phyloP scores from a whole-genome alignment of 2,888 invertebrate species.

The Dascillus cervinus region DNA sequence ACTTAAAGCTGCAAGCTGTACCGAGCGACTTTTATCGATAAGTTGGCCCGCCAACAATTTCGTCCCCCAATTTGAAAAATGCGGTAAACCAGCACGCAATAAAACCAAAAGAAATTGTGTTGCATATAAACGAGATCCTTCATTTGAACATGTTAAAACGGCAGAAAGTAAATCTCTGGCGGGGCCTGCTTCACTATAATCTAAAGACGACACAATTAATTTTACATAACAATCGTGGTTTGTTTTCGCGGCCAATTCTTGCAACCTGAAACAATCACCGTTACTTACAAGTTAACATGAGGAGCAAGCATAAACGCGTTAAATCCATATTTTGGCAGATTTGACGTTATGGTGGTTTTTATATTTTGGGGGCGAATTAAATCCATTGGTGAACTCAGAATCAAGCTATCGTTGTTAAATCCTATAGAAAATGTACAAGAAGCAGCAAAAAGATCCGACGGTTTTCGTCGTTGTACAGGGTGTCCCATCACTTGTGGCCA shows the following conservation, averaged over 20 bases:
- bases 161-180: constrained; percentile 55
- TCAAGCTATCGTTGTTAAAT: too few species aligned
- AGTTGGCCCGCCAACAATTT: constrained; percentile 78
- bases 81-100: constrained; percentile 64
- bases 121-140: constrained; percentile 70
- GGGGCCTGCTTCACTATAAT: constrained; percentile 71
- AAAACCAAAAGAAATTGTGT: constrained; percentile 87
- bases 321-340: too few species aligned
- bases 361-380: too few species aligned
- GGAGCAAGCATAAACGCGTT: too few species aligned
- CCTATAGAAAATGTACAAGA: too few species aligned
- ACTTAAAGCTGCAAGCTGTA: constrained; percentile 72
- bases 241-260: constrained; percentile 72
- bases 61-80: constrained; percentile 81
- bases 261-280: constrained; percentile 57
- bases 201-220: constrained; percentile 83
- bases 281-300: too few species aligned
- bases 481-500: too few species aligned
- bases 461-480: too few species aligned
- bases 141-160: constrained; percentile 51
- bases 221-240: constrained; percentile 91
- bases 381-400: too few species aligned
- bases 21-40: constrained; percentile 72
- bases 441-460: too few species aligned
- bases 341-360: too few species aligned